These are phyloP conservation scores for Selene dorsalis DNA, from an alignment of 2,797 vertebrate species.

Conservation along the genomic window DNA sequence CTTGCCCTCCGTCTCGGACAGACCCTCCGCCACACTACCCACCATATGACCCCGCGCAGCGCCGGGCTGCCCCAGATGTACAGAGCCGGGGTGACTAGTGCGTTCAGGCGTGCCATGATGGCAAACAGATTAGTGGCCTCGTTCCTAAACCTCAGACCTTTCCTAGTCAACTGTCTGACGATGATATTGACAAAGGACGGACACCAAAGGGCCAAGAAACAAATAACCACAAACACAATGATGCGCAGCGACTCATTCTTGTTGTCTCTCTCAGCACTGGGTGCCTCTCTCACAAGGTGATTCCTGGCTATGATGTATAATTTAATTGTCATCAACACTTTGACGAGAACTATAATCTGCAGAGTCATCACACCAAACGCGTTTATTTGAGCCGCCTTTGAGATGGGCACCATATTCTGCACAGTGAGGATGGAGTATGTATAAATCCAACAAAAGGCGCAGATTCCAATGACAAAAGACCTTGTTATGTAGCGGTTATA, in stretches of 20 bases:
- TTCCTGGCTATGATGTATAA: conserved; percentile 83
- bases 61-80: conserved; percentile 87
- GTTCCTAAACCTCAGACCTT: conserved; percentile 80
- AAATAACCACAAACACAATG: conserved; percentile 86
- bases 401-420: conserved; percentile 82
- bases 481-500: conserved; percentile 80
- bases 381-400: conserved; percentile 82
- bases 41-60: conserved; percentile 79
- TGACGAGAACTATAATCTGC: conserved; percentile 82
- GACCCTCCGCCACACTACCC: conserved; percentile 68
- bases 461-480: conserved; percentile 71
- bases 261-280: conserved; percentile 78
- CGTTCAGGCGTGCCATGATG: conserved; percentile 84
- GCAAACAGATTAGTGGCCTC: conserved; percentile 86
- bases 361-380: conserved; percentile 83
- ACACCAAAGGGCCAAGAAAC: conserved; percentile 84
- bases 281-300: conserved; percentile 81
- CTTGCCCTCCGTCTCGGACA: conserved; percentile 50
- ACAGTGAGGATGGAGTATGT: conserved; percentile 81
- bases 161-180: conserved; percentile 73
- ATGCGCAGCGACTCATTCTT: conserved; percentile 85
- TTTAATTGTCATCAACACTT: conserved; percentile 85
- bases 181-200: conserved; percentile 86
- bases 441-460: conserved; percentile 84
- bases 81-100: conserved; percentile 82